Base-by-base conservation (phyloP, 2,113 vertebrate genomes). In the Otus sunia region DNA sequence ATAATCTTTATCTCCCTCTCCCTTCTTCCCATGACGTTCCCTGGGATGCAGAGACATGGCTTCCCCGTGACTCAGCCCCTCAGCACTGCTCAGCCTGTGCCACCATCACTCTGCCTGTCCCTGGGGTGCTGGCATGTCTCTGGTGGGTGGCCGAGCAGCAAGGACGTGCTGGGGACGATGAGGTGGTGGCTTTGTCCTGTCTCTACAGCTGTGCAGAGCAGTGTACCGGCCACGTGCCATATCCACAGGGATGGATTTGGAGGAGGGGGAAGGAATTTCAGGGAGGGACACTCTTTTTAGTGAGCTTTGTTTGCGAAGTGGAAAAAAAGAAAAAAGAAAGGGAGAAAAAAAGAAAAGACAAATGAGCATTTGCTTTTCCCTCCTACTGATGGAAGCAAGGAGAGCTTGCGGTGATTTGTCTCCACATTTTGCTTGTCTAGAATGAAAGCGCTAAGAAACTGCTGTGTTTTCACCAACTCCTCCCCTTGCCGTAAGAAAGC, bases 181-280 rank as follows among this genome's bases (percentile, higher is more conserved):
- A 22, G 10, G 23, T 88, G 5, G 19, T 74, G 77, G 68, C 37
- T 92, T 67, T 81, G 27, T 4, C 41, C 23, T 23, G 23, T 20
- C 63, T n/a, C 59, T 13, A 4, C 26, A 60, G 32, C 72, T n/a
- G 22, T 69, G 55, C 47, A 52, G 39, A 76, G 47, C 55, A 1
- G 1, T 1, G 8, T 30, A 26, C 23, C 2, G 1, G 43, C 36
- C 59, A 47, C 0, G 0, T 0, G 0, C 55, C 2, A 0, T 25
- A 56, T 45, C 37, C 16, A 6, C 37, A 20, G 37, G 41, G 49
- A 15, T 0, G 12, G 67, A 19, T 69, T 77, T 56, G 77, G 43
- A 86, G 59, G 19, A 32, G 11, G 25, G 6, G 21, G 27, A 66
- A 66, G 77, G 50, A 43, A 49, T 32, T 86, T 34, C 67, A 32